Evolutionary conservation across 1,140 invertebrate genomes (phyloP).

Genomic region (Camponotus floridanus): DNA sequence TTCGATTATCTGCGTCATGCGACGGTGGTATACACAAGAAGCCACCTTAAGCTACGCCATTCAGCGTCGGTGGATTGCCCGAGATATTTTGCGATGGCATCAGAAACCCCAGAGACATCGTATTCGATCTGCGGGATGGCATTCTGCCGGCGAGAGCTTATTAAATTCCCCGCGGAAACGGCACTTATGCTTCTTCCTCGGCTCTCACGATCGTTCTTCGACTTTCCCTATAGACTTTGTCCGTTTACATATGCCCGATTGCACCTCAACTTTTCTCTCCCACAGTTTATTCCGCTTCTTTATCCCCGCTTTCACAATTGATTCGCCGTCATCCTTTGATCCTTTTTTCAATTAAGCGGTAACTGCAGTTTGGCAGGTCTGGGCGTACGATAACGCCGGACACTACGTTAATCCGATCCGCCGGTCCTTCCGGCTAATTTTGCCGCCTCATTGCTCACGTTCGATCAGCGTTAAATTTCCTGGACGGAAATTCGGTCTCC

Average conservation of each 20-base stretch:
- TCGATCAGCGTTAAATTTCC: slow-evolving; percentile 53
- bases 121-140: slow-evolving; percentile 21
- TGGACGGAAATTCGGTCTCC: slow-evolving; percentile 37
- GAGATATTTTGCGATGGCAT: slow-evolving; percentile 79
- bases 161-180: slow-evolving; percentile 42
- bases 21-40: slow-evolving; percentile 64
- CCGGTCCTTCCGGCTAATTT: slow-evolving; percentile 43
- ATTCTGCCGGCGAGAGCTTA: slow-evolving; percentile 56
- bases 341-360: slow-evolving; percentile 2
- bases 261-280: neutral
- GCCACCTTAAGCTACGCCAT: slow-evolving; percentile 77
- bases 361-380: neutral
- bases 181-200: neutral
- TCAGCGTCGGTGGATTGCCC: slow-evolving; percentile 75
- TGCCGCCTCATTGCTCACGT: neutral
- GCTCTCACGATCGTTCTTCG: slow-evolving; percentile 10
- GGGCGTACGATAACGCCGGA: neutral
- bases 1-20: slow-evolving; percentile 69
- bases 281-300: neutral
- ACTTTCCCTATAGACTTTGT: slow-evolving; percentile 2
- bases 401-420: slow-evolving; percentile 25
- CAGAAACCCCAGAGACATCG: slow-evolving; percentile 60
- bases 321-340: neutral
- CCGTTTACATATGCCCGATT: neutral
- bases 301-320: neutral